Conservation (phyloP, 2,888 invertebrate species). For the Eristalis tenax region DNA sequence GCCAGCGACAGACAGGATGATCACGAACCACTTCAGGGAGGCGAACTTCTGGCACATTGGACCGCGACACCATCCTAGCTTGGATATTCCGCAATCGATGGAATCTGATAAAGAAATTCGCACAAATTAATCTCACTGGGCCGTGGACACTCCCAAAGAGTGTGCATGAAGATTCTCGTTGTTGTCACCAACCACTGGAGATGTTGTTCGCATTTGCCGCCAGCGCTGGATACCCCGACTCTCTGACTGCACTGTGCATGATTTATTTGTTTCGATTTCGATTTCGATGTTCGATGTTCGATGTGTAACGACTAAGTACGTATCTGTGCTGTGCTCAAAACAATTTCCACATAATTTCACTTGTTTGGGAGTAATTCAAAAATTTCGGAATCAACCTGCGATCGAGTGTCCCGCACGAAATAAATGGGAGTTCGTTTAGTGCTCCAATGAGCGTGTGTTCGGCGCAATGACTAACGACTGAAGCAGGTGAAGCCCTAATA, state of each 20-base stretch:
- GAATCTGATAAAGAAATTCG: conserved; percentile 76
- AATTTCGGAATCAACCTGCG: neutral
- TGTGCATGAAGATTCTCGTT: neutral
- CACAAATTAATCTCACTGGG: neutral
- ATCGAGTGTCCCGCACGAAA: neutral
- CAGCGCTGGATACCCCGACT: conserved; percentile 64
- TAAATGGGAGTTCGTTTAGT: conserved; percentile 19
- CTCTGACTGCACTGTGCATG: conserved; percentile 35
- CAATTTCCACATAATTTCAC: conserved; percentile 21
- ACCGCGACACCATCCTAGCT: conserved; percentile 81
- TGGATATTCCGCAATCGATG: conserved; percentile 82
- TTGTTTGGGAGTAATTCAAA: neutral
- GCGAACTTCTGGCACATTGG: conserved; percentile 81
- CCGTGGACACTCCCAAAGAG: no score
- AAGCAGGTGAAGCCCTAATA: conserved; percentile 59
- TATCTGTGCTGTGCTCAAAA: neutral
- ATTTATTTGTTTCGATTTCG: neutral
- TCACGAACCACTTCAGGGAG: conserved; percentile 81
- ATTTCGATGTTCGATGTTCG: neutral
- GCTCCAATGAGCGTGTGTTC: conserved; percentile 43
- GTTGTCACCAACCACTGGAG: conserved; percentile 72
- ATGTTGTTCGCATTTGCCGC: conserved; percentile 75
- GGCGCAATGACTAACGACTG: conserved; percentile 54
- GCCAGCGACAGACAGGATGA: conserved; percentile 79
- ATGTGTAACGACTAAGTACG: neutral